phyloP scores from a whole-genome alignment of 2,888 invertebrate genomes.

The Eueremaeus valkanovi region DNA sequence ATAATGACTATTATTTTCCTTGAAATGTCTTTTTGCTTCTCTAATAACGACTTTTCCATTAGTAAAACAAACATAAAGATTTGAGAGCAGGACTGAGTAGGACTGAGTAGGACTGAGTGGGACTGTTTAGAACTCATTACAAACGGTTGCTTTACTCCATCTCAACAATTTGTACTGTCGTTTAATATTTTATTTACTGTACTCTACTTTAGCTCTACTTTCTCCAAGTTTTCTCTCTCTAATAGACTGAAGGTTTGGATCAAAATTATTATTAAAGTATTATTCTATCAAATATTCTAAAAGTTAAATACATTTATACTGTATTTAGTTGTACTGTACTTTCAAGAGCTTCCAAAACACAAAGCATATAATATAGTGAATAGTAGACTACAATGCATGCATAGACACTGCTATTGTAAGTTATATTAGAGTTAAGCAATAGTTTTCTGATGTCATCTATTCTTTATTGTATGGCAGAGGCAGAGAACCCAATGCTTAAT shows the following conservation, averaged over 20 bases:
- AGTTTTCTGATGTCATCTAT: slow-evolving; percentile 27
- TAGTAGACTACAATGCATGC: not conserved
- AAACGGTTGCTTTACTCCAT: not conserved
- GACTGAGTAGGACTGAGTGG: no score
- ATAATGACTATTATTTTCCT: slow-evolving; percentile 36
- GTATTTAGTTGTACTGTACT: not conserved
- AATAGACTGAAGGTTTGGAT: slow-evolving; percentile 22
- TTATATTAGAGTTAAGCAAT: not conserved
- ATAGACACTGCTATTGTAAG: not conserved
- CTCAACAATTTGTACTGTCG: slow-evolving; percentile 22
- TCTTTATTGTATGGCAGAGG: slow-evolving; percentile 28
- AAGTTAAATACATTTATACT: slow-evolving; percentile 16
- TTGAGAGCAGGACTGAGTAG: not conserved
- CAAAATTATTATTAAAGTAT: slow-evolving; percentile 14
- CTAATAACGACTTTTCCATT: slow-evolving; percentile 36
- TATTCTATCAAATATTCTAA: slow-evolving; percentile 24
- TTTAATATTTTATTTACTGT: not conserved
- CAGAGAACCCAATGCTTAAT: slow-evolving; percentile 19
- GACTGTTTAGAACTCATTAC: slow-evolving; percentile 24
- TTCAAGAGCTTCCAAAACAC: slow-evolving; percentile 23
- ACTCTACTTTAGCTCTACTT: not conserved
- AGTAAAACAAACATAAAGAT: slow-evolving; percentile 37
- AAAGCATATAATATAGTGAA: slow-evolving; percentile 2
- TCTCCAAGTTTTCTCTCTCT: not conserved
- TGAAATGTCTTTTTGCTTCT: slow-evolving; percentile 34